Evolutionary conservation across 2,797 vertebrate genomes (phyloP).

Genomic region (Echeneis naucrates): DNA sequence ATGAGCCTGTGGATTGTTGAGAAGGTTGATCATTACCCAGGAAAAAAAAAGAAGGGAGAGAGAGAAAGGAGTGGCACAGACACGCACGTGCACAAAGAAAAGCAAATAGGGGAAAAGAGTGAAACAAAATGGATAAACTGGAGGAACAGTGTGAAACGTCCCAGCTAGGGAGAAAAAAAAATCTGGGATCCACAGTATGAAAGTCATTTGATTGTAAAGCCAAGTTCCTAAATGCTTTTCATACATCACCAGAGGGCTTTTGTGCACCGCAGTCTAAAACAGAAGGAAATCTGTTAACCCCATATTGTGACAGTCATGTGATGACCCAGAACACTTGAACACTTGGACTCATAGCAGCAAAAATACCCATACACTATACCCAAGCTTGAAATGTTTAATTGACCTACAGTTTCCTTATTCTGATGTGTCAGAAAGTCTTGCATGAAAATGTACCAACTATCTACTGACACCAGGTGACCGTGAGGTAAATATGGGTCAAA

Average conservation of each 20-base stretch:
- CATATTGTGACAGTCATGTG: not conserved
- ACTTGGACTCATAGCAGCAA: not conserved
- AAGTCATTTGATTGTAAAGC: not conserved
- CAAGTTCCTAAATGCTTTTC: not conserved
- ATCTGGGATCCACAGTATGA: no score
- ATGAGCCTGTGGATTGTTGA: no score
- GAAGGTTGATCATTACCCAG: no score
- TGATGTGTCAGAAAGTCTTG: not conserved
- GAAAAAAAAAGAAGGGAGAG: no score
- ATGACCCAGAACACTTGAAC: not conserved
- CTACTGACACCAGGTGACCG: not conserved
- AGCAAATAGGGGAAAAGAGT: no score
- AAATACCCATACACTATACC: no score
- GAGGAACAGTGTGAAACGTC: not conserved
- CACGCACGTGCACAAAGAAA: no score
- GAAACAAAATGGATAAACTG: no score
- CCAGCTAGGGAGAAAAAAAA: no score
- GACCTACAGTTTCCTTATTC: not conserved
- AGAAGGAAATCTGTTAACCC: not conserved
- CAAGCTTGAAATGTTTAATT: no score
- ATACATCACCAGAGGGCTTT: not conserved
- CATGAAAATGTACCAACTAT: not conserved
- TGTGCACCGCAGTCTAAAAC: not conserved
- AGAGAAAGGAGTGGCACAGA: no score
- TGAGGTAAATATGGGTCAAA: not conserved